phyloP scores from a whole-genome alignment of 2,888 invertebrate species.

The Patella ulyssiponensis region DNA sequence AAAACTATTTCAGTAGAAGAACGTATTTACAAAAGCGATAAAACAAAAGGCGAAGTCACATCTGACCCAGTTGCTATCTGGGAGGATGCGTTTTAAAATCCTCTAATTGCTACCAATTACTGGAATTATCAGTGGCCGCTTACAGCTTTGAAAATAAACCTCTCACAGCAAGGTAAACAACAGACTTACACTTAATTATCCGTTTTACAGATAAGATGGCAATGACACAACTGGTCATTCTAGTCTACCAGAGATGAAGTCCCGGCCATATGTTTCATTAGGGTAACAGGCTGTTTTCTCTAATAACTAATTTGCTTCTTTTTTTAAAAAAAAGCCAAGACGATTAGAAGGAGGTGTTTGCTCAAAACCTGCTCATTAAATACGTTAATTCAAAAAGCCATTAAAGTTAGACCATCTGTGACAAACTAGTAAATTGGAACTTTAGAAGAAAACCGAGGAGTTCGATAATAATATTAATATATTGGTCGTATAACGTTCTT shows the following conservation, averaged over 20 bases:
- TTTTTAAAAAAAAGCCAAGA: neutral
- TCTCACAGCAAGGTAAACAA: neutral
- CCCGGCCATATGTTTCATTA: neutral
- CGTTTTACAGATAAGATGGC: slow-evolving; percentile 4
- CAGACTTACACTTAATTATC: slow-evolving; percentile 5
- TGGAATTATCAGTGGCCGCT: slow-evolving; percentile 4
- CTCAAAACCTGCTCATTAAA: slow-evolving; percentile 2
- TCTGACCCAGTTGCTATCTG: too few species aligned
- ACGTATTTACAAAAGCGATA: too few species aligned
- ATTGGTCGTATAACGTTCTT: too few species aligned
- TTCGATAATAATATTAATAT: too few species aligned
- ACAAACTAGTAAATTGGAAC: neutral
- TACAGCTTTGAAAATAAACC: slow-evolving; percentile 12
- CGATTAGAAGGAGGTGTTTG: slow-evolving; percentile 8
- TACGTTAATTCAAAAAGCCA: neutral
- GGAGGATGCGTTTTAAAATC: neutral
- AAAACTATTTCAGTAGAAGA: too few species aligned
- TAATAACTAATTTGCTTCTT: slow-evolving; percentile 4
- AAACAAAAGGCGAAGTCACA: too few species aligned
- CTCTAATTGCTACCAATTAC: slow-evolving; percentile 8
- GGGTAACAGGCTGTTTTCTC: slow-evolving; percentile 5
- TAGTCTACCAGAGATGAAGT: neutral
- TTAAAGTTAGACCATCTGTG: slow-evolving; percentile 5
- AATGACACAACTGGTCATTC: slow-evolving; percentile 5
- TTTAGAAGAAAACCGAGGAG: neutral